These are phyloP conservation scores for Steinernema feltiae DNA, from an alignment of 1,140 invertebrate species.

Conservation along the genomic window DNA sequence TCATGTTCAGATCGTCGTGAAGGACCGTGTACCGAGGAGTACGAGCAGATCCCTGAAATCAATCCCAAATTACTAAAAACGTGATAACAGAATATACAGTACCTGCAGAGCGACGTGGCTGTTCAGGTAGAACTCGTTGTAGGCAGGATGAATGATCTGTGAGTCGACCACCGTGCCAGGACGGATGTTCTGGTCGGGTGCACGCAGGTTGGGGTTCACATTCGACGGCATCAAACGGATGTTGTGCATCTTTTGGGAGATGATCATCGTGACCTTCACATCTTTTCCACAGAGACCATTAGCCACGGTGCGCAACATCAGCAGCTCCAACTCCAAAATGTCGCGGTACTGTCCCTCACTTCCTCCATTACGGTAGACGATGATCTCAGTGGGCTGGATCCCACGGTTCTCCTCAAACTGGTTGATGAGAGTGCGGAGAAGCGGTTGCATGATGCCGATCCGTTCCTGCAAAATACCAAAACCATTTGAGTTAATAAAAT, in stretches of 20 bases:
- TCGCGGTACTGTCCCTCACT: slow-evolving; percentile 66
- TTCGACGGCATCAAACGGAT: slow-evolving; percentile 27
- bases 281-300: too few relatives aligned
- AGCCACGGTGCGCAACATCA: too few relatives aligned
- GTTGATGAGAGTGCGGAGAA: slow-evolving; percentile 6
- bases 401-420: slow-evolving; percentile 25
- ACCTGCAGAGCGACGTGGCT: slow-evolving; percentile 33
- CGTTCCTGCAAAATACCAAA: slow-evolving; percentile 11
- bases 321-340: not conserved
- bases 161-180: slow-evolving; percentile 33
- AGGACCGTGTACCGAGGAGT: too few relatives aligned
- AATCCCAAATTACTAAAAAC: too few relatives aligned
- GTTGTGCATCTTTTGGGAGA: slow-evolving; percentile 31
- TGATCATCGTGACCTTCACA: slow-evolving; percentile 30
- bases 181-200: slow-evolving; percentile 32
- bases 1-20: too few relatives aligned
- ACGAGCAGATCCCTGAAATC: too few relatives aligned
- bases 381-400: slow-evolving; percentile 63
- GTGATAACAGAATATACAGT: too few relatives aligned
- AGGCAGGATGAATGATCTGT: slow-evolving; percentile 19
- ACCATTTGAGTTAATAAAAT: not conserved
- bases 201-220: slow-evolving; percentile 11
- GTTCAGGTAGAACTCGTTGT: slow-evolving; percentile 39
- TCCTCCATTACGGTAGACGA: slow-evolving; percentile 78
- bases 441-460: slow-evolving; percentile 18